These are phyloP conservation scores for Drosophila rufa DNA, from an alignment of 1,140 invertebrate species.

Conservation along the genomic window DNA sequence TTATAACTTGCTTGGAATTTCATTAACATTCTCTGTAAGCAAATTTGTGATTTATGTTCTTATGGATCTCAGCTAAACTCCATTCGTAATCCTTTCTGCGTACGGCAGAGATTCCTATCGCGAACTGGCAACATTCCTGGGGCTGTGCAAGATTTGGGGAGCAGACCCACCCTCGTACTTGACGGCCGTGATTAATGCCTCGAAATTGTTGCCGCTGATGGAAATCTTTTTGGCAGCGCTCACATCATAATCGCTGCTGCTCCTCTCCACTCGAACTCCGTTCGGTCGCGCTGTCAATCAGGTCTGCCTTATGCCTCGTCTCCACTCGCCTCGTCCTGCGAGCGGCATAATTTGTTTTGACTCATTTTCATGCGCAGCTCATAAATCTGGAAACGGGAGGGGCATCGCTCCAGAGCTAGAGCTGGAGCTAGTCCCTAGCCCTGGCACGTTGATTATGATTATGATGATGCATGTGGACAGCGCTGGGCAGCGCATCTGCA, in stretches of 20 bases:
- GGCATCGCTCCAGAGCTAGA: not conserved
- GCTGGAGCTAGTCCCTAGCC: slow-evolving; percentile 11
- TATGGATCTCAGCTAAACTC: not conserved
- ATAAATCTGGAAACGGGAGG: slow-evolving; percentile 59
- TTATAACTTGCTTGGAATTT: not conserved
- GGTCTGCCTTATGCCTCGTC: not conserved
- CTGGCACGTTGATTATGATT: slow-evolving; percentile 40
- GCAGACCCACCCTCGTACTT: slow-evolving; percentile 72
- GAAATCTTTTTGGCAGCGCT: slow-evolving; percentile 69
- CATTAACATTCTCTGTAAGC: not conserved
- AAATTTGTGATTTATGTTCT: slow-evolving; percentile 16
- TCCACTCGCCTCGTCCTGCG: slow-evolving; percentile 12
- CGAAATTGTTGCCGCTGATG: slow-evolving; percentile 70
- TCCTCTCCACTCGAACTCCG: slow-evolving; percentile 32
- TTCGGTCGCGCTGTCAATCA: slow-evolving; percentile 66
- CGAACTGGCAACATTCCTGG: slow-evolving; percentile 15
- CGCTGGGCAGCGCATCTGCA: slow-evolving; percentile 57
- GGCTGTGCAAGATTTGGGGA: slow-evolving; percentile 32
- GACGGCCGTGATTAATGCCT: slow-evolving; percentile 70
- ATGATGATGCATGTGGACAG: slow-evolving; percentile 55
- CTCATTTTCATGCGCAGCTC: slow-evolving; percentile 81
- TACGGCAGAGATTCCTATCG: slow-evolving; percentile 32
- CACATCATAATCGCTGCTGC: slow-evolving; percentile 73
- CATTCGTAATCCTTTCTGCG: slow-evolving; percentile 20
- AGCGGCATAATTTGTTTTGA: slow-evolving; percentile 83